Evolutionary conservation across 2,797 vertebrate species (phyloP).

Genomic region (Myoxocephalus aenaeus): DNA sequence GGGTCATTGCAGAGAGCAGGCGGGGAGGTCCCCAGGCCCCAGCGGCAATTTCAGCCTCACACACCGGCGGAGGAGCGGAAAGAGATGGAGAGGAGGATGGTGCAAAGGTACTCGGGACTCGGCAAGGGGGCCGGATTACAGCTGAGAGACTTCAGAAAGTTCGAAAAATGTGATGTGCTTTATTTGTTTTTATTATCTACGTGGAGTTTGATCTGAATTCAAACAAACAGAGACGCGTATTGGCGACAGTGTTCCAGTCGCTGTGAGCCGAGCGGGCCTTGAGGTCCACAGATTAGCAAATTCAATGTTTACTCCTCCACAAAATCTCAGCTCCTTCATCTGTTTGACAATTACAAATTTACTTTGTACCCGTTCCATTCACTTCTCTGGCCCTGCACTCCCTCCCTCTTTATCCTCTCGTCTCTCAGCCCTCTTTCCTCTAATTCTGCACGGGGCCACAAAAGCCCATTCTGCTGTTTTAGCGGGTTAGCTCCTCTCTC

Average conservation of each 20-base stretch:
- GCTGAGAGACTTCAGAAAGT: constrained; percentile 37
- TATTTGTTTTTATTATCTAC: not conserved
- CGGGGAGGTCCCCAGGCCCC: constrained; percentile 81
- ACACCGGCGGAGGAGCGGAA: constrained; percentile 35
- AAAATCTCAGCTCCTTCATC: constrained; percentile 70
- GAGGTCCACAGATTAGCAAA: constrained; percentile 65
- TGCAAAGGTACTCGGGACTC: constrained; percentile 28
- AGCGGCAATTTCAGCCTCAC: constrained; percentile 79
- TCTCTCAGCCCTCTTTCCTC: constrained; percentile 50
- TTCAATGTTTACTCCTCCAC: constrained; percentile 68
- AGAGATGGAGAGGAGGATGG: constrained; percentile 41
- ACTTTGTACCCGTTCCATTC: constrained; percentile 70
- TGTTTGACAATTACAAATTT: constrained; percentile 77
- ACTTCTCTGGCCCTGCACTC: constrained; percentile 48
- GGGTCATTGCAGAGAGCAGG: constrained; percentile 79
- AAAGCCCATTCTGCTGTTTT: constrained; percentile 80
- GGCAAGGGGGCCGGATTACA: constrained; percentile 11
- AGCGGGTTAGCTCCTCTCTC: constrained; percentile 63
- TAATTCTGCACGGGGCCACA: constrained; percentile 72
- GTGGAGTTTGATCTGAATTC: constrained; percentile 51
- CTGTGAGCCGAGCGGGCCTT: constrained; percentile 42
- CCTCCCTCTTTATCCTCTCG: constrained; percentile 51
- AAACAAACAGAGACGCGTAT: constrained; percentile 22
- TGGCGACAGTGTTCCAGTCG: constrained; percentile 12
- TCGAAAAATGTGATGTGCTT: constrained; percentile 12